Evolutionary conservation across 2,888 invertebrate genomes (phyloP).

Genomic region (Sturmia bella): DNA sequence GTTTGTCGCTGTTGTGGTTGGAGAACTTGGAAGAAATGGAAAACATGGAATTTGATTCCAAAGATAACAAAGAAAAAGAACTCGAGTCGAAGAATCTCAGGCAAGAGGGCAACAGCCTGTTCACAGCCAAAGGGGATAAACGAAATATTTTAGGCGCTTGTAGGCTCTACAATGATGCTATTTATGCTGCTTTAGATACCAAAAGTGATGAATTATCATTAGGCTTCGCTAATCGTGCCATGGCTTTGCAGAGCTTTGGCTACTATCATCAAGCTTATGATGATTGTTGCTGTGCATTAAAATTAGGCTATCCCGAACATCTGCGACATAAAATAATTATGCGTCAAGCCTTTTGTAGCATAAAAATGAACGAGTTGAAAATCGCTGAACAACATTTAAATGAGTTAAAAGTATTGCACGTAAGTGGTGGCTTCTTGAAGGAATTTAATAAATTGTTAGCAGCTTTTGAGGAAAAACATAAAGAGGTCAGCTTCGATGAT

Average conservation of each 20-base stretch:
- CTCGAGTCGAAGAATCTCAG: constrained; percentile 71
- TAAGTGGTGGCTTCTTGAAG: constrained; percentile 71
- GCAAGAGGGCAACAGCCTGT: constrained; percentile 75
- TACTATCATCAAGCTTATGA: constrained; percentile 78
- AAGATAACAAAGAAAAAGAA: constrained; percentile 33
- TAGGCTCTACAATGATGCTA: constrained; percentile 77
- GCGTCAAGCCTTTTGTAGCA: constrained; percentile 76
- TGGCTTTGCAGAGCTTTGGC: constrained; percentile 77
- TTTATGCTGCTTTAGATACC: constrained; percentile 74
- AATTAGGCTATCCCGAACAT: constrained; percentile 73
- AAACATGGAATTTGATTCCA: constrained; percentile 27
- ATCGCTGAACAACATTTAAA: constrained; percentile 70
- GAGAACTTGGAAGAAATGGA: constrained; percentile 55
- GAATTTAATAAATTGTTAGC: constrained; percentile 69
- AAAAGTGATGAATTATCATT: constrained; percentile 73
- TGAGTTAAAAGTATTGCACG: constrained; percentile 54
- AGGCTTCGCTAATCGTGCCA: constrained; percentile 79
- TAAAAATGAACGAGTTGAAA: constrained; percentile 68
- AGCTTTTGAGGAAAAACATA: constrained; percentile 29
- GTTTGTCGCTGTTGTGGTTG: constrained; percentile 56
- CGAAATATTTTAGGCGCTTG: constrained; percentile 73
- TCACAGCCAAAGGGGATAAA: constrained; percentile 60
- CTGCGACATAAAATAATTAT: constrained; percentile 74
- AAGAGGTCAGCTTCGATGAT: neutral
- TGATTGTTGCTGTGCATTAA: constrained; percentile 78